Evolutionary conservation across 1,140 invertebrate species (phyloP).

Genomic region (Phocides pigmalion): DNA sequence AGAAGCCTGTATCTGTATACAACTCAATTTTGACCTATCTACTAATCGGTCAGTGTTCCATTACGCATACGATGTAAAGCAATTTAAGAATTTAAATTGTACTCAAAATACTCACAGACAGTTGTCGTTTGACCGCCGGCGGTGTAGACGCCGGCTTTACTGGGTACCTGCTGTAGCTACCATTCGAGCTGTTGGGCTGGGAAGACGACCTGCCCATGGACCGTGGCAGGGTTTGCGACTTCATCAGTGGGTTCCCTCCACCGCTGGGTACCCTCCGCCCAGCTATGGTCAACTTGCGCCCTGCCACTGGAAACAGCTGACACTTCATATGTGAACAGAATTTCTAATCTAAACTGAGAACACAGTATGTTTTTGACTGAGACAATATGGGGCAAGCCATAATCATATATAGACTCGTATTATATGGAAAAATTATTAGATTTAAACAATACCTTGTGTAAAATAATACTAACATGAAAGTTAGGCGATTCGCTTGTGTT

Average conservation of each 20-base stretch:
- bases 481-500: too few species aligned
- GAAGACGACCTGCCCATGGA: slow-evolving; percentile 90
- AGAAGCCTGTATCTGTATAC: too few species aligned
- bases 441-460: too few species aligned
- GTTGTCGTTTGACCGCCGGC: slow-evolving; percentile 91
- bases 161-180: slow-evolving; percentile 83
- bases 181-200: slow-evolving; percentile 79
- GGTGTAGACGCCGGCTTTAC: slow-evolving; percentile 91
- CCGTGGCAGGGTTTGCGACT: slow-evolving; percentile 92
- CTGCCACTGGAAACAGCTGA: slow-evolving; percentile 74
- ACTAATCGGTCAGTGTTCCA: too few species aligned
- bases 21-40: too few species aligned
- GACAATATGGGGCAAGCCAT: too few species aligned
- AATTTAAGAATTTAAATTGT: background rate
- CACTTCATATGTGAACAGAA: background rate
- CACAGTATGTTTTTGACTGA: too few species aligned
- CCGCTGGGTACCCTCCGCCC: slow-evolving; percentile 86
- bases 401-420: background rate
- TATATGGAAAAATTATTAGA: too few species aligned
- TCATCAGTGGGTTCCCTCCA: slow-evolving; percentile 86
- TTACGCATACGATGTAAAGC: too few species aligned
- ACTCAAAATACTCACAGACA: slow-evolving; percentile 86
- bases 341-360: background rate
- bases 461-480: too few species aligned
- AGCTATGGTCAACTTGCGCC: slow-evolving; percentile 89